phyloP scores from a whole-genome alignment of 2,888 invertebrate species.

The Pachliopta kotzebuea region DNA sequence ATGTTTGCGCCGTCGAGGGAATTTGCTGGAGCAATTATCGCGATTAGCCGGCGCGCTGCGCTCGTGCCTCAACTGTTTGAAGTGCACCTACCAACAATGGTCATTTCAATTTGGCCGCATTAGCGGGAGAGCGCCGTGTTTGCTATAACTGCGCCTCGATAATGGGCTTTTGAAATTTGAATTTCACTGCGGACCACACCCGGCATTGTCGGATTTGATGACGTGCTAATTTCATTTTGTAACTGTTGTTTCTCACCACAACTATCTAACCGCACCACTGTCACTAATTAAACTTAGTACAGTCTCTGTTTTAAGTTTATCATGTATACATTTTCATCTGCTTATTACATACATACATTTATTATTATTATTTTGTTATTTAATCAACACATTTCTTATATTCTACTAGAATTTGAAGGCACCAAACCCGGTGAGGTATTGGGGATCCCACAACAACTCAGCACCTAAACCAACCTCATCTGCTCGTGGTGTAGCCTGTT shows the following conservation, averaged over 20 bases:
- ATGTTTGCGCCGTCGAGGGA: slow-evolving; percentile 40
- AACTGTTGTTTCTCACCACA: slow-evolving; percentile 9
- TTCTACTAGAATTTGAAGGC: too few species aligned
- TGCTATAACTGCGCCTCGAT: slow-evolving; percentile 34
- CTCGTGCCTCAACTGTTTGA: slow-evolving; percentile 34
- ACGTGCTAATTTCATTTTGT: slow-evolving; percentile 35
- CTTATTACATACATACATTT: too few species aligned
- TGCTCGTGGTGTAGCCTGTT: too few species aligned
- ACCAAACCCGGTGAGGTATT: too few species aligned
- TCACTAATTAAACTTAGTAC: too few species aligned
- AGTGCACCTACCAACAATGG: slow-evolving; percentile 53
- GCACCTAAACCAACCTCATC: too few species aligned
- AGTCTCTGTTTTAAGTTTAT: too few species aligned
- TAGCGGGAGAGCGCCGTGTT: slow-evolving; percentile 46
- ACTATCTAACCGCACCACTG: not conserved
- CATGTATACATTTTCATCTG: too few species aligned
- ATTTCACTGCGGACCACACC: slow-evolving; percentile 48
- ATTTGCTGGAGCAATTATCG: slow-evolving; percentile 58
- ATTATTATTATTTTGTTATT: too few species aligned
- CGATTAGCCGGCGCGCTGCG: slow-evolving; percentile 43
- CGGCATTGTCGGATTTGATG: slow-evolving; percentile 32
- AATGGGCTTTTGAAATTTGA: slow-evolving; percentile 40
- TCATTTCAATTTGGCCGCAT: slow-evolving; percentile 63
- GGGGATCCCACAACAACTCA: too few species aligned
- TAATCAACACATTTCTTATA: too few species aligned